Evolutionary conservation across 2,113 vertebrate species (phyloP), one percentile per base, ranked within the genome.

Genomic region (Seriola rivoliana): DNA sequence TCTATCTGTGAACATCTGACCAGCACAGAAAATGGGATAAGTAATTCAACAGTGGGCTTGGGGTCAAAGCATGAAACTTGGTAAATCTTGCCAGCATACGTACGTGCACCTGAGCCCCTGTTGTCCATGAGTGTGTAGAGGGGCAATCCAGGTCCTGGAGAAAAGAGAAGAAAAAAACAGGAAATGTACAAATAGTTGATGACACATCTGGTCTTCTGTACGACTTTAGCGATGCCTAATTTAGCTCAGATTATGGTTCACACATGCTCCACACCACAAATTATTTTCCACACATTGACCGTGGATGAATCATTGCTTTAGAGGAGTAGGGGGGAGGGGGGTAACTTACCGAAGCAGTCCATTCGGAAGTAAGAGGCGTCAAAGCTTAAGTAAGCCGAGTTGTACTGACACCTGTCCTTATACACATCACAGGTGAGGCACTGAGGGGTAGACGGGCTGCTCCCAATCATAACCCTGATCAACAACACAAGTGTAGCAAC

Each of bases 81-180:
- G 38, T 29, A 7, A 50, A 21, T 55, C 42, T 65, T n/a, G 9
- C 23, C 4, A 34, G 32, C 13, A 34, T 60, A 81, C 81, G 17
- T 96, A 98, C 97, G 97, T 96, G 70, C 88, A 84, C 80, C 85
- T 81, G 91, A 44, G 65, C 80, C 92, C 84, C n/a, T 82, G 88
- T 94, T 97, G 59, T 90, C 94, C 81, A 95, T 93, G 19, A 99
- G 90, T 34, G 92, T 94, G 88, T 96, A 97, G 0, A 90, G 19
- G 0, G 98, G 98, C 52, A 97, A 75, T 80, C 95, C 97, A 67
- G 98, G 98, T 89, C 98, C 98, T 99, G 93, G 90, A 74, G 71
- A 92, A 1, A 90, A 23, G 90, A 74, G 70, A 91, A 1, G 91
- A 23, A 4, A 81, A 21, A 78, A 73, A 85, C n/a, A 91, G 57